These are phyloP conservation scores for Rhimphoctona megacephalus DNA, from an alignment of 2,888 invertebrate genomes.

Conservation along the genomic window DNA sequence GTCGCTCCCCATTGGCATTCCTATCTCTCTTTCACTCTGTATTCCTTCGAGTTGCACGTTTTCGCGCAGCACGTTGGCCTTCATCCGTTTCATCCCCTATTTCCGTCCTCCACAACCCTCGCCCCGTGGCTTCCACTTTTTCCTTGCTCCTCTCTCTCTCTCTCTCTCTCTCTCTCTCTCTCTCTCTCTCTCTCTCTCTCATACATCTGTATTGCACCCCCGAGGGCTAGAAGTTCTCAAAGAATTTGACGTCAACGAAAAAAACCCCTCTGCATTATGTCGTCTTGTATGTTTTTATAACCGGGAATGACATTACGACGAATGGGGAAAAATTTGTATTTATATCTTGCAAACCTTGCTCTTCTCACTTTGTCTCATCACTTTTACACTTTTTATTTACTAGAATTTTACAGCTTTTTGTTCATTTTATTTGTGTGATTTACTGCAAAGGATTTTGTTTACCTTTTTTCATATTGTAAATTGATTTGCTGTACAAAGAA, in stretches of 20 bases:
- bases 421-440: neutral
- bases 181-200: neutral
- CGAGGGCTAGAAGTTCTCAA: constrained; percentile 58
- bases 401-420: neutral
- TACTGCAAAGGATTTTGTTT: neutral
- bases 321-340: constrained; percentile 42
- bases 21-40: neutral
- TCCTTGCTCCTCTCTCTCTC: constrained; percentile 11
- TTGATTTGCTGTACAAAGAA: neutral
- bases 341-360: constrained; percentile 23
- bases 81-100: constrained; percentile 66
- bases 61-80: constrained; percentile 57
- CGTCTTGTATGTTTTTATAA: constrained; percentile 25
- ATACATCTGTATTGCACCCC: constrained; percentile 32
- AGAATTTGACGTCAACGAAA: constrained; percentile 42
- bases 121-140: constrained; percentile 30
- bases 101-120: constrained; percentile 45
- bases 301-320: constrained; percentile 21
- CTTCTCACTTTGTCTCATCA: constrained; percentile 13
- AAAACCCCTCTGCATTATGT: neutral
- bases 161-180: neutral
- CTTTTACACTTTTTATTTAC: neutral
- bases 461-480: neutral
- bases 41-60: constrained; percentile 26
- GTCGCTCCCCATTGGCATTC: constrained; percentile 39